These are phyloP conservation scores for Zosterops hypoxanthus DNA, from an alignment of 2,113 vertebrate species.

Conservation along the genomic window DNA sequence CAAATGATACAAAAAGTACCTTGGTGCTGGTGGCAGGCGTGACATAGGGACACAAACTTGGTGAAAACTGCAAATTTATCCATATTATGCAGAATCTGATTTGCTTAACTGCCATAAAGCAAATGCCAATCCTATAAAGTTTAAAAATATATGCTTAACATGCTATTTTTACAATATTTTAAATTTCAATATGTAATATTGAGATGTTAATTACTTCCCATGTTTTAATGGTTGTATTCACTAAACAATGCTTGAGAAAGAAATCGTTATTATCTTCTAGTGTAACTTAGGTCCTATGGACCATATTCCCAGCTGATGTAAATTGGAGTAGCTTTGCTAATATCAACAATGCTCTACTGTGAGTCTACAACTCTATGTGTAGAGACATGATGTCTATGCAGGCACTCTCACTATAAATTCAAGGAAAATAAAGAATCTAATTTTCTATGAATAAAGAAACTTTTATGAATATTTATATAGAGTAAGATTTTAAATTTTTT, in stretches of 20 bases:
- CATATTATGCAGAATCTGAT: background rate
- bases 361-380: background rate
- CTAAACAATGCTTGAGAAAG: background rate
- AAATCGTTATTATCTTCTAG: background rate
- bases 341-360: background rate
- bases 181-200: slow-evolving; percentile 69
- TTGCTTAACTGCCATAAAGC: background rate
- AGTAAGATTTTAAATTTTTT: background rate
- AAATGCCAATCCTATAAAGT: slow-evolving; percentile 14
- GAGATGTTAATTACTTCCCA: slow-evolving; percentile 67
- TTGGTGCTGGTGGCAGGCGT: background rate
- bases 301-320: background rate
- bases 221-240: slow-evolving; percentile 74
- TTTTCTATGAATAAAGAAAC: slow-evolving; percentile 27
- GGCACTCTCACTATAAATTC: background rate
- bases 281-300: slow-evolving; percentile 48
- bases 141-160: background rate
- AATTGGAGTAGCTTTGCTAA: background rate
- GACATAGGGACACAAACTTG: background rate
- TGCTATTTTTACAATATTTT: slow-evolving; percentile 23
- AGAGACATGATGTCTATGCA: background rate
- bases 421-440: background rate
- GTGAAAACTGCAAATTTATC: background rate
- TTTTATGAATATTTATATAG: slow-evolving; percentile 43
- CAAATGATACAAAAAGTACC: background rate